Base-by-base conservation (phyloP, 2,113 vertebrate genomes). In the Astur gentilis region DNA sequence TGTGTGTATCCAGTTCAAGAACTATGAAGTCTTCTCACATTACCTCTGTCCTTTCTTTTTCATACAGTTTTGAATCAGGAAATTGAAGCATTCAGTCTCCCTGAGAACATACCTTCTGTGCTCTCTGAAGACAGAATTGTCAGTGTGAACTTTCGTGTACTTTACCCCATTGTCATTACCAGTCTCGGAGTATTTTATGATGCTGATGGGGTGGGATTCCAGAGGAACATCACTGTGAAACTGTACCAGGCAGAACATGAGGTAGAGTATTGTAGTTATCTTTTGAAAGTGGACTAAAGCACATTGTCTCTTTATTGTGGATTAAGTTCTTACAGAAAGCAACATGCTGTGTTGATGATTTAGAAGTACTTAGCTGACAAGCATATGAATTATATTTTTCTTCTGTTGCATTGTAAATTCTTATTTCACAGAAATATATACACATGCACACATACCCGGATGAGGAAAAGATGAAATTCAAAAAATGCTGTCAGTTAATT, bases 181-280 rank as follows among this genome's bases (percentile, higher is more conserved):
- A 98, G 98, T 78, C 98, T 99, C 8, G 99, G 99, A 55, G 99
- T 99, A 60, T 99, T 99, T 97, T 98, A 98, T 42, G 98, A 98
- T 47, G 96, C 98, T 34, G 94, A 93, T 32, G 92, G 61, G 13
- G 95, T 96, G 27, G 98, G 98, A 77, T 98, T 99, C 94, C 99
- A 98, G 77, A 98, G 98, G 84, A 99, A 99, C 89, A 98, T 99
- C 93, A 99, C 99, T 2, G 99, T 99, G 71, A 99, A 98, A 94
- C 98, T 99, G 42, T 99, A 99, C 77, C 99, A 99, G 97, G 98
- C 99, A 70, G 99, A 99, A 86, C 99, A 99, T 90, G 99, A 99
- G 99, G 99, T 99, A 98, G n/a, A 89, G 66, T 44, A 21, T 15
- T 90, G 27, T 26, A 62, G 36, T 82, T 89, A 6, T 19, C 32